Conservation (phyloP, 2,113 vertebrate genomes). For the Lycaon pictus region DNA sequence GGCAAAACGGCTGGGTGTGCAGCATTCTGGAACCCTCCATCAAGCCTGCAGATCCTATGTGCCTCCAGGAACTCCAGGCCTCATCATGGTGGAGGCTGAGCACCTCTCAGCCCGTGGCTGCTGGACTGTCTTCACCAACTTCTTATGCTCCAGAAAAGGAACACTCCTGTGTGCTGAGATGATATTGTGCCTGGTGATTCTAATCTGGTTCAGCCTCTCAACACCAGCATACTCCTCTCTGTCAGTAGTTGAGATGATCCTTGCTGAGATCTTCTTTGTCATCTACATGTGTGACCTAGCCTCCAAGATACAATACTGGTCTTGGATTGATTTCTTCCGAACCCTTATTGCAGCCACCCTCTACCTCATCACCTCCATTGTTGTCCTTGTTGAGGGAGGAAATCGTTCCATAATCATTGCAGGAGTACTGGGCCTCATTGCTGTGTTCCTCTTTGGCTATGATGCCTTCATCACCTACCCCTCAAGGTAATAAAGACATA, state of each 20-base stretch:
- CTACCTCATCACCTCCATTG: constrained; percentile 76
- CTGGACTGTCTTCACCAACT: not conserved
- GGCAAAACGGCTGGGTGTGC: not conserved
- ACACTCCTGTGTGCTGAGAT: not conserved
- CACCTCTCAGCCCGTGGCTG: not conserved
- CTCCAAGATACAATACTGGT: constrained; percentile 62
- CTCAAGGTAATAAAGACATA: constrained; percentile 60
- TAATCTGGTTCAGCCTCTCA: constrained; percentile 64
- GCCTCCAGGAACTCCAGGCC: not conserved
- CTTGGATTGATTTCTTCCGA: constrained; percentile 80
- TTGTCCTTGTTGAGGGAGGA: constrained; percentile 34
- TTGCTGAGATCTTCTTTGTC: constrained; percentile 69
- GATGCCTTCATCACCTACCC: constrained; percentile 79
- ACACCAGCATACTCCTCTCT: constrained; percentile 36
- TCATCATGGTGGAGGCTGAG: not conserved
- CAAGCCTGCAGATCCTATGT: not conserved
- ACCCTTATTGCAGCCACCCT: constrained; percentile 41
- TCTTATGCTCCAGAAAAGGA: not conserved
- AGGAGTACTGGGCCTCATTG: constrained; percentile 70
- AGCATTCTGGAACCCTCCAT: not conserved
- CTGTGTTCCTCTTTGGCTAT: constrained; percentile 76
- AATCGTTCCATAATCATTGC: not conserved
- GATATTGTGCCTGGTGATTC: constrained; percentile 69
- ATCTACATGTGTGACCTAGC: constrained; percentile 63
- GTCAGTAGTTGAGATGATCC: constrained; percentile 21